These are phyloP conservation scores for Tadarida brasiliensis DNA, from an alignment of 2,797 vertebrate species.

Conservation along the genomic window DNA sequence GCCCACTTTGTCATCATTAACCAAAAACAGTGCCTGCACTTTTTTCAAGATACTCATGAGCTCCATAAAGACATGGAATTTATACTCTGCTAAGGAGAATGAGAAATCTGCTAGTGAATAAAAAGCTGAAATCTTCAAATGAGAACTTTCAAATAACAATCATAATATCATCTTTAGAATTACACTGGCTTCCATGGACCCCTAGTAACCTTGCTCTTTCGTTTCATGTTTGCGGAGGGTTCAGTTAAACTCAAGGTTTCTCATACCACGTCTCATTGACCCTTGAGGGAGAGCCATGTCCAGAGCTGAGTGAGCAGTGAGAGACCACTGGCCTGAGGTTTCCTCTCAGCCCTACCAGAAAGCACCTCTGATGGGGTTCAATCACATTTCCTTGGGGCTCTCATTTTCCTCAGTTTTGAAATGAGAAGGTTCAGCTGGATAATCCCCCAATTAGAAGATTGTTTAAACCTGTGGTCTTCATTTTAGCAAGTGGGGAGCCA, in stretches of 20 bases:
- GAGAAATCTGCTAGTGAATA: slow-evolving; percentile 11
- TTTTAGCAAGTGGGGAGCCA: slow-evolving; percentile 34
- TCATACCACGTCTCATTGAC: neutral
- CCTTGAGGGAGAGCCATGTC: neutral
- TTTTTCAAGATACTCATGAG: neutral
- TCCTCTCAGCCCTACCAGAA: neutral
- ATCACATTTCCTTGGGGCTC: slow-evolving; percentile 33
- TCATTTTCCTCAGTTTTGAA: slow-evolving; percentile 39
- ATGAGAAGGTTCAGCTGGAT: neutral
- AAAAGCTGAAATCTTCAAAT: slow-evolving; percentile 33
- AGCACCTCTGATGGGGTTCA: neutral
- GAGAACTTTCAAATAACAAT: neutral
- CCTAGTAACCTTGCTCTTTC: neutral
- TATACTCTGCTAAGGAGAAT: neutral
- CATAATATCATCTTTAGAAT: neutral
- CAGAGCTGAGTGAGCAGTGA: neutral
- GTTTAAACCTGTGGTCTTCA: neutral
- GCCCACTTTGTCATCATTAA: neutral
- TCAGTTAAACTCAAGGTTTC: neutral
- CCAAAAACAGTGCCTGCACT: neutral
- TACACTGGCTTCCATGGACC: neutral
- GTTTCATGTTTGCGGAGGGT: neutral
- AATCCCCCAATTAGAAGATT: neutral
- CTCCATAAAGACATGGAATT: neutral
- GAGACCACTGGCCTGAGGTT: neutral